Evolutionary conservation across 2,888 invertebrate species (phyloP), one percentile per base, ranked within the genome.

Genomic region (Tenthredo livida): DNA sequence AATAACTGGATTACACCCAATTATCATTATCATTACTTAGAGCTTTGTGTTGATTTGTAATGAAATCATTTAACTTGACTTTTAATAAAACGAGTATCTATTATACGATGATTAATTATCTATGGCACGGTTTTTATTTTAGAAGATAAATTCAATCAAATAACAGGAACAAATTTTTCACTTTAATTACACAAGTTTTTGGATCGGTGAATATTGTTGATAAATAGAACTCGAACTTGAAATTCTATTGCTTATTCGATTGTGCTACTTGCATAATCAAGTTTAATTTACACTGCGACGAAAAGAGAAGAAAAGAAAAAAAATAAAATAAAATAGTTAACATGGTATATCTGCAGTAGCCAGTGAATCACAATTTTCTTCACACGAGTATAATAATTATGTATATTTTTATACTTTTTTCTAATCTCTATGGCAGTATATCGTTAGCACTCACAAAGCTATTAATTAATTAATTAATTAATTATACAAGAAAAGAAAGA

Each of bases 141-240:
- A n/a, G 21, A 70, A 33, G 50, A n/a, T n/a, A 61, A 75, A 85
- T 86, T 65, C 29, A 87, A 65, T 84, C 80, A 85, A 77, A 75
- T 84, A 43, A 82, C 84, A 87, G 84, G 72, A 85, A 87, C 86
- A 21, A 65, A 67, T 70, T 73, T 73, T 73, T 12, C 2, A 73
- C 17, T 73, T 40, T 21, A 25, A 54, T 54, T 67, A 83, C 40
- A 75, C 86, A 84, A 85, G 50, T 21, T 70, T 65, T 33, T 84
- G 84, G 58, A 72, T 67, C 80, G 78, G 70, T 85, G 50, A 33
- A 61, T 50, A 61, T 37, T 40, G 15, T 29, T 77, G 33, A 17
- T 1, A 3, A 54, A 75, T 85, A 85, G 58, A 37, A 47, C 29
- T 78, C 33, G n/a, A n/a, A n/a, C n/a, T n/a, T n/a, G 17, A 37